Percentiles rank a stretch among this genome's conserved stretches.
Conservation (phyloP, 2,797 vertebrate species). For the Microhierax caerulescens region DNA sequence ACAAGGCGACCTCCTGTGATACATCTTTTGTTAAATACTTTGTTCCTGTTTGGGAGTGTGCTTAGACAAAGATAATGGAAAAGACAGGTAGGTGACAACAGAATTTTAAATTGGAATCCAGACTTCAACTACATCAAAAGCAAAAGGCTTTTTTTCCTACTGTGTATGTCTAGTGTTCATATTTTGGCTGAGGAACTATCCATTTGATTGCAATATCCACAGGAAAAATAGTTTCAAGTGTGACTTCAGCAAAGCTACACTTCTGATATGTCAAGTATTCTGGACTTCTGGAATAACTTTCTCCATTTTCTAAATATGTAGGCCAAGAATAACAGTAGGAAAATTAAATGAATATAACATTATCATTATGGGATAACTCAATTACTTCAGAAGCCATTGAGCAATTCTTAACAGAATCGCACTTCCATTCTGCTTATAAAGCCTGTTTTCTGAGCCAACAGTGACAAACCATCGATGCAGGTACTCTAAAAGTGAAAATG, state of each 20-base stretch:
- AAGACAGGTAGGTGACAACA: not conserved
- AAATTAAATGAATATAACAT: not conserved
- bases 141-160: not conserved
- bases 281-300: not conserved
- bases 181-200: not conserved
- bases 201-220: not conserved
- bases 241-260: not conserved
- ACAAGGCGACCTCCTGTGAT: not conserved
- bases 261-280: not conserved
- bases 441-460: not conserved
- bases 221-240: not conserved
- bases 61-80: not conserved
- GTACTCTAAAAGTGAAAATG: not conserved
- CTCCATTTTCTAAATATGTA: not conserved
- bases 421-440: not conserved
- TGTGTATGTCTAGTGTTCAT: not conserved
- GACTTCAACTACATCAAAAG: not conserved
- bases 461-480: not conserved
- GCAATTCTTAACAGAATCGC: not conserved
- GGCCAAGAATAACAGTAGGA: not conserved
- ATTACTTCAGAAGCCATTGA: not conserved
- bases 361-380: not conserved
- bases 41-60: rapidly evolving
- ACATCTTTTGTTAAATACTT: not conserved
- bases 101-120: not conserved